Conservation (phyloP, 2,888 invertebrate genomes). For the Chrysomela aeneicollis region DNA sequence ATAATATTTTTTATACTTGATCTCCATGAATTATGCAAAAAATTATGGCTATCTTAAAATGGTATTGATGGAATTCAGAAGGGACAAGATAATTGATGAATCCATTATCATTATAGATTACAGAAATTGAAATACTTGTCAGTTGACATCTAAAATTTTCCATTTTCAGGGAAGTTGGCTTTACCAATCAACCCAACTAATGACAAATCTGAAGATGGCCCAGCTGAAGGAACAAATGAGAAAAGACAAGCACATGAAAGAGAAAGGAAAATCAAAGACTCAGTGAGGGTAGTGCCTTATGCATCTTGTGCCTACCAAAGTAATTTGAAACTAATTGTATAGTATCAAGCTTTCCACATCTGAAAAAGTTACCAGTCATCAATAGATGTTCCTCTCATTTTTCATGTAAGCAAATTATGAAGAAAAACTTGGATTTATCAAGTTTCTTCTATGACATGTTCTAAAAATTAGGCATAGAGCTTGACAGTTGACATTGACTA, state of each 20-base stretch:
- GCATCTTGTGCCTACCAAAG: neutral
- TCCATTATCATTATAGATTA: too few species aligned
- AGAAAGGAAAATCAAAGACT: constrained; percentile 37
- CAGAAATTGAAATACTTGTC: too few species aligned
- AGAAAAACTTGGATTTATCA: too few species aligned
- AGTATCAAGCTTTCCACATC: neutral
- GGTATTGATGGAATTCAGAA: too few species aligned
- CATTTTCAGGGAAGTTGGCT: constrained; percentile 91
- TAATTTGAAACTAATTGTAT: neutral
- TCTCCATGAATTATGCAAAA: too few species aligned
- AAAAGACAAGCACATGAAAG: constrained; percentile 60
- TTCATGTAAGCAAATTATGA: too few species aligned
- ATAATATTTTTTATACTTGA: too few species aligned
- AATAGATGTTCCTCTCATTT: too few species aligned
- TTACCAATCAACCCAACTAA: constrained; percentile 86
- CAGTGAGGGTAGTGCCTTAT: constrained; percentile 27
- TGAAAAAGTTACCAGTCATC: neutral
- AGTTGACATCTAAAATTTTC: too few species aligned
- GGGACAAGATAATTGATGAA: too few species aligned
- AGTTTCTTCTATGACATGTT: too few species aligned
- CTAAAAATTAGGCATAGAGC: neutral
- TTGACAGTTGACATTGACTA: neutral
- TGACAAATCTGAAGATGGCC: constrained; percentile 84
- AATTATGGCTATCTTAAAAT: too few species aligned
- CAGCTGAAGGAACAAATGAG: constrained; percentile 76